These are phyloP conservation scores for Eudemis profundana DNA, from an alignment of 2,888 invertebrate genomes.

Conservation along the genomic window DNA sequence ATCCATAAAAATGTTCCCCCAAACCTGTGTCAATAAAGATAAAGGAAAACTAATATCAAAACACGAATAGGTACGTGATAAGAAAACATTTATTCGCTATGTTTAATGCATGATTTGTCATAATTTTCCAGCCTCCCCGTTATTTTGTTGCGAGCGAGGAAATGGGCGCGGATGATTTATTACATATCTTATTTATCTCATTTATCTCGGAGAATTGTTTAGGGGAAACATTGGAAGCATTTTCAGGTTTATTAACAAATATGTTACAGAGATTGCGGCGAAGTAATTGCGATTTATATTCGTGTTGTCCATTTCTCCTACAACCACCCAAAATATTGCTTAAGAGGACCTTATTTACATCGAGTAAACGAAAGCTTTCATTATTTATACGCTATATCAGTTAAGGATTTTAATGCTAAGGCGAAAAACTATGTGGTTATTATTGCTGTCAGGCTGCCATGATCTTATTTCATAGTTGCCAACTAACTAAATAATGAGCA, in stretches of 20 bases:
- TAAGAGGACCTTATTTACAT: neutral
- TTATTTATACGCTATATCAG: neutral
- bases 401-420: neutral
- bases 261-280: constrained; percentile 63
- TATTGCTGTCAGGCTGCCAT: neutral
- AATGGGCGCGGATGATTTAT: constrained; percentile 82
- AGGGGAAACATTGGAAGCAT: constrained; percentile 68
- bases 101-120: constrained; percentile 86
- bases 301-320: constrained; percentile 26
- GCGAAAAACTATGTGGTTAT: neutral
- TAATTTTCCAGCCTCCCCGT: constrained; percentile 83
- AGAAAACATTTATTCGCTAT: constrained; percentile 86
- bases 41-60: constrained; percentile 85
- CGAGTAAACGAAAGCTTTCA: neutral
- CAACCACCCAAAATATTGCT: constrained; percentile 11
- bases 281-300: constrained; percentile 61
- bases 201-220: constrained; percentile 79
- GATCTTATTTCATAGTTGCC: constrained; percentile 13
- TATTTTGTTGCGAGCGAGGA: constrained; percentile 79
- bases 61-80: constrained; percentile 85
- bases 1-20: constrained; percentile 75
- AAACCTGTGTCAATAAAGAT: constrained; percentile 85
- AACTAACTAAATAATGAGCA: constrained; percentile 10
- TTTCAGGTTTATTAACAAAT: constrained; percentile 75
- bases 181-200: constrained; percentile 77